Base-by-base conservation (phyloP, 2,113 vertebrate species). In the Protobothrops mucrosquamatus region DNA sequence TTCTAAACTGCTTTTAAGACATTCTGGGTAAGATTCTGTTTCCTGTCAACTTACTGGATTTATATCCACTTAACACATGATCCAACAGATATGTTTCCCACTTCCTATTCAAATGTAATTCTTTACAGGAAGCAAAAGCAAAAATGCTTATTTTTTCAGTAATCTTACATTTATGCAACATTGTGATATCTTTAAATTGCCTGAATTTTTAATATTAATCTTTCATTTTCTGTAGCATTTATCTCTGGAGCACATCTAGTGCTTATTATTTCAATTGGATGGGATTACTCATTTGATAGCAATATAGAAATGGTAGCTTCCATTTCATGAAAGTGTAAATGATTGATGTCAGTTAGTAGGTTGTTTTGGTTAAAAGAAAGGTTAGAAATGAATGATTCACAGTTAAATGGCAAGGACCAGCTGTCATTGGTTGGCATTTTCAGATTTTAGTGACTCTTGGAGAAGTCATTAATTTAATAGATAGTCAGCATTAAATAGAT, bases 301-400 rank as follows among this genome's bases (percentile, higher is more conserved):
- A 89, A 54, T 46, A 46, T 81, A 64, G 56, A 48, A 52, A 59
- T 52, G n/a, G n/a, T 57, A 61, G n/a, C 81, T 91, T 94, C 92
- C 81, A 57, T 39, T 90, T 97, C 91, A 97, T 96, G 92, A 94
- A 97, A 95, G 91, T 93, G 57, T 95, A 95, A 95, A 90, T 94
- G 89, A 89, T 29, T 95, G 94, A 95, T 97, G 95, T 92, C 95
- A 95, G 89, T 90, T 88, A 92, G 88, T 54, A 34, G 81, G 93
- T 93, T 93, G 74, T 61, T 96, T 95, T 95, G 94, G 91, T 95
- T 95, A 94, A 69, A 29, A 92, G 93, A 97, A 97, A 97, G 96
- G 97, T 97, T 96, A 97, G 94, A 97, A 92, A 97, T 97, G 95
- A 96, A 97, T 97, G 94, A 97, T 97, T 94, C 93, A 96, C 88